Percentiles rank a stretch among this genome's conserved stretches.
Conservation (phyloP, 1,140 invertebrate genomes). For the Drosophila subpulchrella region DNA sequence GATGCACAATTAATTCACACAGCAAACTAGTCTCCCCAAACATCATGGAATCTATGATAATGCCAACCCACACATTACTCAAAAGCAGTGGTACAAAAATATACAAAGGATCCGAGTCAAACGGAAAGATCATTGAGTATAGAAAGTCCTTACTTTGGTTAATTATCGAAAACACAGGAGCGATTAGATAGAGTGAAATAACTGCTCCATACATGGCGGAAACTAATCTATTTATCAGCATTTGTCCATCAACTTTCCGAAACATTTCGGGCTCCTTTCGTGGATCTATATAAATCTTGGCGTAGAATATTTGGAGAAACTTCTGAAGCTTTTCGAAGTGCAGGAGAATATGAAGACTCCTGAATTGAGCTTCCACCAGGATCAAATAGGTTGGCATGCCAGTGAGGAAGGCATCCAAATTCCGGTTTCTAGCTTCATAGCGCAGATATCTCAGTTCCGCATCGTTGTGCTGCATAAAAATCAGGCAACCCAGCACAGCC, state of each 20-base stretch:
- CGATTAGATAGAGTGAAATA: conserved; percentile 42
- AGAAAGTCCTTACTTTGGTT: conserved; percentile 38
- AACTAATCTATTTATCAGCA: conserved; percentile 49
- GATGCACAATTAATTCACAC: conserved; percentile 60
- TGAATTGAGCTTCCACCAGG: conserved; percentile 67
- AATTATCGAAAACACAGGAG: conserved; percentile 44
- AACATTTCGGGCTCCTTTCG: conserved; percentile 32
- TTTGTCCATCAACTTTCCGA: conserved; percentile 22
- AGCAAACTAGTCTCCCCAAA: conserved; percentile 66
- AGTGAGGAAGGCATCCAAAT: conserved; percentile 62
- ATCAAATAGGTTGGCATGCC: conserved; percentile 74
- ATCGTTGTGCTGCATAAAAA: conserved; percentile 66
- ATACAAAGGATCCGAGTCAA: conserved; percentile 42
- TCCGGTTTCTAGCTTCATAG: conserved; percentile 31
- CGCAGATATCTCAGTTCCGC: conserved; percentile 69
- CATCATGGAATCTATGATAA: conserved; percentile 59
- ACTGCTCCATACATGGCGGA: conserved; percentile 54
- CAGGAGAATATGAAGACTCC: conserved; percentile 33
- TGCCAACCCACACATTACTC: conserved; percentile 66
- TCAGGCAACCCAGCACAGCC: conserved; percentile 28
- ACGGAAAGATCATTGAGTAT: conserved; percentile 63
- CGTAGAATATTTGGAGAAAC: conserved; percentile 63
- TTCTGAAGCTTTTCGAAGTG: conserved; percentile 28
- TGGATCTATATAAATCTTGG: conserved; percentile 65
- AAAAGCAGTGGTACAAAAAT: conserved; percentile 57